Percentiles rank a stretch among this genome's conserved stretches.
phyloP scores from a whole-genome alignment of 2,888 invertebrate genomes.

The Chaetogeoica ovagalla region DNA sequence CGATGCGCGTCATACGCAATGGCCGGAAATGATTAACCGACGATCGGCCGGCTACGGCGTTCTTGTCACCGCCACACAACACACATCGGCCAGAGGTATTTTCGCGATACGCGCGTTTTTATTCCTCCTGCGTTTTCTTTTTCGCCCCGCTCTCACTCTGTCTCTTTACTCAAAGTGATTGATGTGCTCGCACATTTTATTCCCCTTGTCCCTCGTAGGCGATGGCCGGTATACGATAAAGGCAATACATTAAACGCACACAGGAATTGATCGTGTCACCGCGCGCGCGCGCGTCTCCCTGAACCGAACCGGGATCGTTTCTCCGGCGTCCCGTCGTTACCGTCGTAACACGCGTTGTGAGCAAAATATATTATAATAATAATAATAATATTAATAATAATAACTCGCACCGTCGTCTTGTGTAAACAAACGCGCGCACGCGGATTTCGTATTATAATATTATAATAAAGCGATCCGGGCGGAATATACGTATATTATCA shows the following conservation, averaged over 20 bases:
- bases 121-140: not conserved
- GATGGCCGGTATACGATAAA: not conserved
- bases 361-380: not conserved
- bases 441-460: no score
- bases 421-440: no score
- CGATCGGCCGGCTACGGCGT: not conserved
- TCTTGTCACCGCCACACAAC: not conserved
- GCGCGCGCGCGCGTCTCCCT: not conserved
- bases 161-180: conserved; percentile 8
- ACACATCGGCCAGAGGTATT: no score
- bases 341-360: no score
- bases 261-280: conserved; percentile 25
- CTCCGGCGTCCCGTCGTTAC: no score
- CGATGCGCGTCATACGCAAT: conserved; percentile 1
- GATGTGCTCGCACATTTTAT: conserved; percentile 20
- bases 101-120: not conserved
- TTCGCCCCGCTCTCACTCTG: not conserved
- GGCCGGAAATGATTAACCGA: conserved; percentile 27
- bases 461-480: no score
- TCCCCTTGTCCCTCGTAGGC: not conserved
- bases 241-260: conserved; percentile 16
- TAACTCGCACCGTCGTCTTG: not conserved
- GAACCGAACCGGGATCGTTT: no score
- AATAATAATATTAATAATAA: no score
- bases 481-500: no score